Evolutionary conservation across 1,140 invertebrate species (phyloP).

Genomic region (Zaprionus vittiger): DNA sequence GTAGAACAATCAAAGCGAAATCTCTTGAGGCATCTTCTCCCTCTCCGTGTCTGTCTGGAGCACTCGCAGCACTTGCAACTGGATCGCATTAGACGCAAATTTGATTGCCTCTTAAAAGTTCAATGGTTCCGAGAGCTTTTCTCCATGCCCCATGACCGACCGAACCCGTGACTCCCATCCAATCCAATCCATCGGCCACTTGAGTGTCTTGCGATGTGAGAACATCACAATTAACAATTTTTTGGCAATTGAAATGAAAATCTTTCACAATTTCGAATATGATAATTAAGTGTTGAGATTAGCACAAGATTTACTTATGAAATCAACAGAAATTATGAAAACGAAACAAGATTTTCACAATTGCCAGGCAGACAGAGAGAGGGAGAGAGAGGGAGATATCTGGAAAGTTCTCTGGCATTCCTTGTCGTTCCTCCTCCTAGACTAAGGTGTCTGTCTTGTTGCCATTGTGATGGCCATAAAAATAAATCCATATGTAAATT

Average conservation of each 20-base stretch:
- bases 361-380: background rate
- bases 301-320: slow-evolving; percentile 7
- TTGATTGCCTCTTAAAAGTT: slow-evolving; percentile 76
- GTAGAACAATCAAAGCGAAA: slow-evolving; percentile 60
- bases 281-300: slow-evolving; percentile 29
- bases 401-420: background rate
- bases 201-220: slow-evolving; percentile 45
- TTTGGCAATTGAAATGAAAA: slow-evolving; percentile 55
- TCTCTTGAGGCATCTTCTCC: slow-evolving; percentile 20
- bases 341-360: background rate
- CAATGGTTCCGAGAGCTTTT: slow-evolving; percentile 71
- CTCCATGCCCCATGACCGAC: background rate
- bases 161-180: background rate
- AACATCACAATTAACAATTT: slow-evolving; percentile 67
- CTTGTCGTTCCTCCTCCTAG: background rate
- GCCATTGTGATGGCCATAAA: slow-evolving; percentile 62
- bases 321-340: slow-evolving; percentile 4
- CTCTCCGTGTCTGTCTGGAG: background rate
- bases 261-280: slow-evolving; percentile 54
- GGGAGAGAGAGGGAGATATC: background rate
- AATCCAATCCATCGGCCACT: background rate
- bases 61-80: slow-evolving; percentile 28
- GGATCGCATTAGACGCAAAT: slow-evolving; percentile 67
- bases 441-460: slow-evolving; percentile 2
- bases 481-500: slow-evolving; percentile 82